Percentiles rank a stretch among this genome's conserved stretches.
phyloP scores from a whole-genome alignment of 2,888 invertebrate genomes.

The Malacosoma neustria region DNA sequence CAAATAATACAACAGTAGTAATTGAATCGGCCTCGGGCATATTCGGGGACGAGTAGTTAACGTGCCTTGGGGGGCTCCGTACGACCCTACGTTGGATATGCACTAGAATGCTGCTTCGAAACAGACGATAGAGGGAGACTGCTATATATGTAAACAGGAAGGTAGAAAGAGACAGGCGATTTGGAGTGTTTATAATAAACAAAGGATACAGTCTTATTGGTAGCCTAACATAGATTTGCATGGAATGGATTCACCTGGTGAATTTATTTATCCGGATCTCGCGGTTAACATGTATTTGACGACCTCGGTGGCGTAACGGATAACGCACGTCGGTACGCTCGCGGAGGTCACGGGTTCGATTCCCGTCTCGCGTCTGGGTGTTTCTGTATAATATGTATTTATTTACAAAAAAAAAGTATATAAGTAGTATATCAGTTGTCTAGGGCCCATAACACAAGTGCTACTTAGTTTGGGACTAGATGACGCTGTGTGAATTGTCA shows the following conservation, averaged over 20 bases:
- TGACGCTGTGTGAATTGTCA: too few species aligned
- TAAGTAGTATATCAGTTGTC: too few species aligned
- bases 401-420: too few species aligned
- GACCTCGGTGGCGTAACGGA: too few species aligned
- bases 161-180: slow-evolving; percentile 28
- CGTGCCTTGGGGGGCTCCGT: slow-evolving; percentile 63
- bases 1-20: slow-evolving; percentile 72
- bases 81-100: slow-evolving; percentile 54
- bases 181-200: slow-evolving; percentile 72
- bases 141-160: slow-evolving; percentile 8
- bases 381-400: too few species aligned
- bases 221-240: slow-evolving; percentile 18
- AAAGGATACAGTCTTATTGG: slow-evolving; percentile 71
- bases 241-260: not conserved
- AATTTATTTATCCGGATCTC: too few species aligned
- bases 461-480: too few species aligned
- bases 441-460: too few species aligned
- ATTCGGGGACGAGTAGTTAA: slow-evolving; percentile 65
- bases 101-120: slow-evolving; percentile 62
- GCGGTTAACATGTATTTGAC: too few species aligned
- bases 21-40: slow-evolving; percentile 73
- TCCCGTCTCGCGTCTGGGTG: too few species aligned
- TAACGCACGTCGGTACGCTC: too few species aligned
- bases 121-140: slow-evolving; percentile 44
- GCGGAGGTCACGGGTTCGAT: too few species aligned